Base-by-base conservation (phyloP, 2,888 invertebrate species). In the Limnephilus lunatus region DNA sequence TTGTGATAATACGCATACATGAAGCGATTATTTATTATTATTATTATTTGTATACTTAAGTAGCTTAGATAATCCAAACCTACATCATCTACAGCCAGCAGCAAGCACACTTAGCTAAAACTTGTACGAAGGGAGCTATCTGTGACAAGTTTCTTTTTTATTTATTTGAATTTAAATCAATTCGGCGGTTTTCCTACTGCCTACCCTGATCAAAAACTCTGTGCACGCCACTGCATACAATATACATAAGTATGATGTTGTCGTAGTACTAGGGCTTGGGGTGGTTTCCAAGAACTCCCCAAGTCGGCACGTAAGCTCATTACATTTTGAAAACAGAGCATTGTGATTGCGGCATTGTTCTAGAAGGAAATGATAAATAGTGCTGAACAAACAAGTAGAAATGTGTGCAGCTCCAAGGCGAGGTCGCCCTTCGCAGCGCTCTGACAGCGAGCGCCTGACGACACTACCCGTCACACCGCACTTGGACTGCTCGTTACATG, bases 301-400 rank as follows among this genome's bases (percentile, higher is more conserved):
- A 14, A n/a, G 68, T 87, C 87, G 81, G 89, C 32, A 88, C 81
- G 44, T 85, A 89, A 48, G 81, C 81, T 85, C 89, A 92, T 90
- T 90, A 68, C 83, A 92, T 90, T 92, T 81, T 83, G 81, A 68
- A 85, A 86, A 88, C 81, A 44, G 80, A 80, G 81, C 81, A 90
- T 90, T 89, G 89, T 82, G 89, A 89, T 87, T 89, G 89, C 87
- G 85, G 83, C 86, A 91, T 92, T 90, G 91, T 91, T 90, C 90
- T 83, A 11, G 90, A 91, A 91, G 68, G 82, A 90, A 87, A 91
- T 91, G 90, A 90, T 91, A 90, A 92, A 92, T 90, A 92, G 91
- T 19, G 48, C 32, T 3, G 48, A 44, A 30, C 39, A 90, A 82
- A 48, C 32, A 85, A 30, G 85, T 90, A 90, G 53, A 90, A 83